Evolutionary conservation across 2,888 invertebrate species (phyloP), one percentile per base, ranked within the genome.

Genomic region (Drosophila limbata): DNA sequence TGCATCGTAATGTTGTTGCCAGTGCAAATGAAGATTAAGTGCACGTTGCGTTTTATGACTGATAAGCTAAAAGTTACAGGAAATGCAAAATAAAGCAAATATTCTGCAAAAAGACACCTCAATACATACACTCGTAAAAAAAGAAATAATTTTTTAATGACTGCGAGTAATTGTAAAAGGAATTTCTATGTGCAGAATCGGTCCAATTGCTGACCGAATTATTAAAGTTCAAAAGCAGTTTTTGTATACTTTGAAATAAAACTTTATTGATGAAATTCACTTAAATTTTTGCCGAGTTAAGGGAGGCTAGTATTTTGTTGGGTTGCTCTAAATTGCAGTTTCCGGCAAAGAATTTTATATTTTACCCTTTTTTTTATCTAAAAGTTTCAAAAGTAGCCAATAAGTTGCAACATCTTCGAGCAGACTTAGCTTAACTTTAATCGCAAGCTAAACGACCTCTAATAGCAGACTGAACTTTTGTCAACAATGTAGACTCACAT

Each of bases 381-480:
- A 33, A 44, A 56, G 44, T 56, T 44, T 11, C 21, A 33, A 50
- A 50, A 50, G 50, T 50, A 35, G 50, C 50, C 50, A 35, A 50
- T 35, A 50, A 50, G 50, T 50, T 50, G 0, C 21, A 25, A 15
- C 52, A 33, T 48, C 39, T 50, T 57, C 11, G 13, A 44, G 45
- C 55, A 66, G 89, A 77, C 86, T 86, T 80, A 70, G 84, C 70
- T 73, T 57, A 86, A 84, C 87, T 84, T 88, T 84, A 84, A 84
- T 88, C 84, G 84, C 75, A 84, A 81, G 75, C 84, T 84, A 84
- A 84, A 84, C 84, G 89, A 88, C 89, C 84, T 73, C 89, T 88
- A 84, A 84, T 84, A 80, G 84, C 67, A 77, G 81, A 61, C 68
- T 55, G 44, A 84, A 84, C 87, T 84, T 88, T 86, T 86, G 87